Evolutionary conservation across 2,888 invertebrate genomes (phyloP).

Genomic region (Perithous albicinctus): DNA sequence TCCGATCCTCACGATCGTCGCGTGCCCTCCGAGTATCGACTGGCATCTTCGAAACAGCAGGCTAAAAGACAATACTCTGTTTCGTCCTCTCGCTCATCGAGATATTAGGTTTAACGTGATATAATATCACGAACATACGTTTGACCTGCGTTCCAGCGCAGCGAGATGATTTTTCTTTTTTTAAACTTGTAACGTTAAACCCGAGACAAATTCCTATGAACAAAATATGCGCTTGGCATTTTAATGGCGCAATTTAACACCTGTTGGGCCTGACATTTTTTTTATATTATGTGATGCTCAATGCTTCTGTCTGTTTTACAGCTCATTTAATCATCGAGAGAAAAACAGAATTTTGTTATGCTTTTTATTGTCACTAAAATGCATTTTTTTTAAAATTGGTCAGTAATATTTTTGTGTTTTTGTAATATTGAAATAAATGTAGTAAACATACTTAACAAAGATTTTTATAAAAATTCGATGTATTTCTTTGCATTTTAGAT

Average conservation of each 20-base stretch:
- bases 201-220: background rate
- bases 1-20: background rate
- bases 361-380: background rate
- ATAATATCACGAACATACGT: background rate
- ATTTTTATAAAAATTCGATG: no score
- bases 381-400: background rate
- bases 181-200: background rate
- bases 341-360: background rate
- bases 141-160: slow-evolving; percentile 4
- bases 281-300: background rate
- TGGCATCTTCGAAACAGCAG: background rate
- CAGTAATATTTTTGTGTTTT: no score
- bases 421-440: no score
- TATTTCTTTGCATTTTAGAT: no score
- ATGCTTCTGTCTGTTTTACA: background rate
- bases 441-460: no score
- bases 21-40: background rate
- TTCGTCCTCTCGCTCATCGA: background rate
- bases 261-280: background rate
- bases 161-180: background rate
- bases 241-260: background rate
- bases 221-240: background rate
- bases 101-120: background rate
- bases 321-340: background rate
- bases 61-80: background rate